These are phyloP conservation scores for Clavelina lepadiformis DNA, from an alignment of 23 tunicate species.

Conservation along the genomic window DNA sequence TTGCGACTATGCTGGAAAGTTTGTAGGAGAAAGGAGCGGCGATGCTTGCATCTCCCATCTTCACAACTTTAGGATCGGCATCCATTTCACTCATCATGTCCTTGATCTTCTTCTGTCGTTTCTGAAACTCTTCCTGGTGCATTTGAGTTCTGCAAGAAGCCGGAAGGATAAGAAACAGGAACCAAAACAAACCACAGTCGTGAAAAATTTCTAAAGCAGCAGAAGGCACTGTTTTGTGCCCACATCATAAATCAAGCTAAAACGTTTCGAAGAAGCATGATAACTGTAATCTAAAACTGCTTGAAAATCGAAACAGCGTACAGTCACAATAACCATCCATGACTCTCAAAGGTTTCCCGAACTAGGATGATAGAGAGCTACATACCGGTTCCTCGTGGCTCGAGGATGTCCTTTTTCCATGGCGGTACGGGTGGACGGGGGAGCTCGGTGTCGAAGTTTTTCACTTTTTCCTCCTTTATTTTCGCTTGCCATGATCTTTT, in stretches of 20 bases:
- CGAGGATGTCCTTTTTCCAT: background rate
- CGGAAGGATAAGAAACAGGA: background rate
- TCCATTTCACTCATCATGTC: conserved; percentile 82
- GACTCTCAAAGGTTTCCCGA: too few relatives aligned
- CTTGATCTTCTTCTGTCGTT: conserved; percentile 39
- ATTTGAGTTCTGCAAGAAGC: background rate
- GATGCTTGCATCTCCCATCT: conserved; percentile 96
- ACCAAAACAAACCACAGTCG: background rate
- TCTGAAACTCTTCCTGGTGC: conserved; percentile 20
- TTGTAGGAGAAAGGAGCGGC: conserved; percentile 98
- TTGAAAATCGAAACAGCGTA: too few relatives aligned
- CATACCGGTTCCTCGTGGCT: too few relatives aligned
- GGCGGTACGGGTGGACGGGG: background rate
- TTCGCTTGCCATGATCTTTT: background rate
- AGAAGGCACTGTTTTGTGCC: too few relatives aligned
- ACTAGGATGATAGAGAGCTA: too few relatives aligned
- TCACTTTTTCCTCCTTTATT: conserved; percentile 1
- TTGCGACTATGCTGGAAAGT: conserved; percentile 76
- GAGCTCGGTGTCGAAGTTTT: background rate
- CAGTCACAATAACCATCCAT: too few relatives aligned
- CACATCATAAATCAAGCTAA: too few relatives aligned
- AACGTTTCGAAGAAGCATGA: too few relatives aligned
- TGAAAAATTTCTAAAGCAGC: too few relatives aligned
- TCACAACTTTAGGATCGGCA: conserved; percentile 69
- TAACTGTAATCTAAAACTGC: too few relatives aligned